These are phyloP conservation scores for Okamejei kenojei DNA, from an alignment of 2,797 vertebrate species.

Conservation along the genomic window DNA sequence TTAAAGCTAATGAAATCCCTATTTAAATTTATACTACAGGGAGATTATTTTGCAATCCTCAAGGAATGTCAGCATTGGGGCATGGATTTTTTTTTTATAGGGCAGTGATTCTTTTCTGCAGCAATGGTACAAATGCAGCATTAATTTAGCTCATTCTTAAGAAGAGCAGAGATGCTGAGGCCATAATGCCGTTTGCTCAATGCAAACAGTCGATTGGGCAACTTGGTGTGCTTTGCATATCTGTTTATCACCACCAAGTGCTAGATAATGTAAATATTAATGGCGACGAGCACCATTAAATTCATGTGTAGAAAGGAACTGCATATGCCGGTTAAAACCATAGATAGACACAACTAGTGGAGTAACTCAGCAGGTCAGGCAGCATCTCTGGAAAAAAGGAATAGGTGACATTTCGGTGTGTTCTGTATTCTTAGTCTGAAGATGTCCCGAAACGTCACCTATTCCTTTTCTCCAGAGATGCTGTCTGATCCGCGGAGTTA, in stretches of 20 bases:
- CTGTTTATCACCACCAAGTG: background rate
- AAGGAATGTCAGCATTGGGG: background rate
- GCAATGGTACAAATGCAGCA: background rate
- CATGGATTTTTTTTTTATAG: background rate
- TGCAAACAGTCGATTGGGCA: background rate
- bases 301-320: no score
- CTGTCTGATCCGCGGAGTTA: no score
- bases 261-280: background rate
- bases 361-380: no score
- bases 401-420: no score
- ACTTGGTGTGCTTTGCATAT: background rate
- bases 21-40: background rate
- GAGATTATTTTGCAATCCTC: background rate
- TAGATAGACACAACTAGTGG: no score
- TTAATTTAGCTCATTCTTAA: background rate
- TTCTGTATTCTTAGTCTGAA: no score
- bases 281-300: background rate
- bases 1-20: background rate
- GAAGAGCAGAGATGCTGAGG: no score
- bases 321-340: no score
- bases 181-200: background rate
- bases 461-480: no score
- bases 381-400: no score
- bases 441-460: no score
- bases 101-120: background rate